A percentile compares a stretch with the other conserved stretches of the same genome.
Evolutionary conservation across 2,113 vertebrate genomes (phyloP).

Genomic region (Cariama cristata): DNA sequence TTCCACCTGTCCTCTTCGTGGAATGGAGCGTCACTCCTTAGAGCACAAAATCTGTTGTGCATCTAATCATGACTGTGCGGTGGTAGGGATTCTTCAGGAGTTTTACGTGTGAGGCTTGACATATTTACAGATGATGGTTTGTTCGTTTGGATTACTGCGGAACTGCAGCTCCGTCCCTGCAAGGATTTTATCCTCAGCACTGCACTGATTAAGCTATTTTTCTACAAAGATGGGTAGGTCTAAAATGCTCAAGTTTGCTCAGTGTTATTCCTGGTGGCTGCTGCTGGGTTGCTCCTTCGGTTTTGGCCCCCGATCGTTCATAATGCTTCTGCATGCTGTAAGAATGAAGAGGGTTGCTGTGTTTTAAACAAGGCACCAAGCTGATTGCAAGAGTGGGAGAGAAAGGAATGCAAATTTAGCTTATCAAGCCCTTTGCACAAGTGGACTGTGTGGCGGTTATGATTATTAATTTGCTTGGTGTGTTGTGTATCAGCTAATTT

Average conservation of each 20-base stretch:
- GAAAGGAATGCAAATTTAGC: conserved; percentile 42
- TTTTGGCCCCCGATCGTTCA: not conserved
- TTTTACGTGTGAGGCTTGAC: conserved; percentile 59
- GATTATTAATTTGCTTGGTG: conserved; percentile 22
- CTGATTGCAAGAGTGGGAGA: conserved; percentile 57
- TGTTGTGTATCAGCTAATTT: conserved; percentile 8
- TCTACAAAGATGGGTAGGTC: conserved; percentile 81
- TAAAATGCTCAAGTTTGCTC: conserved; percentile 48
- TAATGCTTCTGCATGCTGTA: conserved; percentile 56
- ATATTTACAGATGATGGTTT: conserved; percentile 67
- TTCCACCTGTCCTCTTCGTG: conserved; percentile 68
- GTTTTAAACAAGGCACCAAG: conserved; percentile 59
- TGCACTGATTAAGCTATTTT: conserved; percentile 70
- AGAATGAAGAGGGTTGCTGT: conserved; percentile 40
- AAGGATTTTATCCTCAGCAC: conserved; percentile 68
- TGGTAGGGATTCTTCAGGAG: conserved; percentile 67
- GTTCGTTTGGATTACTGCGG: conserved; percentile 69
- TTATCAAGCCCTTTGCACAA: conserved; percentile 36
- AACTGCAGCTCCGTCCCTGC: conserved; percentile 66
- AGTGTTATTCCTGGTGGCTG: conserved; percentile 45
- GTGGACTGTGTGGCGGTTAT: not conserved
- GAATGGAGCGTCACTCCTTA: conserved; percentile 69
- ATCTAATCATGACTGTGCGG: conserved; percentile 69
- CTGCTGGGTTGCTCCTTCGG: conserved; percentile 13
- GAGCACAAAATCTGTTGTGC: conserved; percentile 68